Conservation (phyloP, 2,888 invertebrate species). For the Synergus umbraculus region DNA sequence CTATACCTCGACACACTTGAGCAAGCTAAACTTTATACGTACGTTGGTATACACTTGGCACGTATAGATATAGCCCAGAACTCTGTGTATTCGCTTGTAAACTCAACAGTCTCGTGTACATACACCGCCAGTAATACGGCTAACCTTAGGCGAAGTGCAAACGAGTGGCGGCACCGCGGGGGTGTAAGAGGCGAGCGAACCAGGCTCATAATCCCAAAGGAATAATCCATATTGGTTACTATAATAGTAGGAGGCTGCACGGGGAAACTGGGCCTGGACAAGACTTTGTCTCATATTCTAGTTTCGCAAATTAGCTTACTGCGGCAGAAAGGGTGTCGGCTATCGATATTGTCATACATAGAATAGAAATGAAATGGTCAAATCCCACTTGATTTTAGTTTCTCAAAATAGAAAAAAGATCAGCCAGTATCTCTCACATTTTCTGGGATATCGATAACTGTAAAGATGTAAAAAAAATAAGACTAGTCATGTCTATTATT, state of each 20-base stretch:
- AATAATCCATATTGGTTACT: slow-evolving; percentile 53
- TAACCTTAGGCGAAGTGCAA: slow-evolving; percentile 49
- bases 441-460: no score
- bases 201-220: slow-evolving; percentile 47
- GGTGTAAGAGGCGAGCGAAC: slow-evolving; percentile 37
- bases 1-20: slow-evolving; percentile 25
- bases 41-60: slow-evolving; percentile 7
- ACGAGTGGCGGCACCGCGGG: slow-evolving; percentile 38
- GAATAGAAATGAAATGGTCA: slow-evolving; percentile 7
- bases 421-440: not conserved
- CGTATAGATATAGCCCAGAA: not conserved
- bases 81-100: slow-evolving; percentile 45
- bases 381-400: slow-evolving; percentile 20
- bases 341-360: slow-evolving; percentile 29
- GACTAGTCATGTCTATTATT: no score
- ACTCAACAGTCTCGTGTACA: slow-evolving; percentile 48
- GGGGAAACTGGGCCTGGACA: slow-evolving; percentile 40
- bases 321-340: slow-evolving; percentile 12
- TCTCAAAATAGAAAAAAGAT: not conserved
- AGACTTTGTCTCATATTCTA: slow-evolving; percentile 11
- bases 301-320: slow-evolving; percentile 27
- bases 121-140: slow-evolving; percentile 48
- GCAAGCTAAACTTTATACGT: slow-evolving; percentile 29
- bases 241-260: slow-evolving; percentile 41
- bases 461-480: no score